Evolutionary conservation across 2,888 invertebrate genomes (phyloP).

Genomic region (Linnaemya vulpina): DNA sequence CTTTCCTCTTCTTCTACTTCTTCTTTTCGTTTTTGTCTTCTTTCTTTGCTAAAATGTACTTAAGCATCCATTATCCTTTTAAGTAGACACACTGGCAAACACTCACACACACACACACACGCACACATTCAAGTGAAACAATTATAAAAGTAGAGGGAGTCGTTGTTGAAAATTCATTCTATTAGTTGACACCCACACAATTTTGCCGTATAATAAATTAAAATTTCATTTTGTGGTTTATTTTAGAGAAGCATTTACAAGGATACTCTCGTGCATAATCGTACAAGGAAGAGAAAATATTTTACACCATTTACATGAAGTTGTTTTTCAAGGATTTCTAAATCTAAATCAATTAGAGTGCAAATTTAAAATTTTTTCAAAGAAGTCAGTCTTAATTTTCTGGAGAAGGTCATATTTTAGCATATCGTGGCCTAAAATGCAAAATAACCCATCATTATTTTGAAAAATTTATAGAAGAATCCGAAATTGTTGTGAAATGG

Average conservation of each 20-base stretch:
- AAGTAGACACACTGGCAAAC: constrained; percentile 47
- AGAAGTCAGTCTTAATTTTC: no score
- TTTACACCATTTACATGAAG: constrained; percentile 19
- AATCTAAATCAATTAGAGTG: no score
- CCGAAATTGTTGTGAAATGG: no score
- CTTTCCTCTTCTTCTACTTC: no score
- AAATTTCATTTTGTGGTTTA: constrained; percentile 65
- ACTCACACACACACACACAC: constrained; percentile 30
- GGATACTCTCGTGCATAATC: neutral
- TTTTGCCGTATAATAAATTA: constrained; percentile 67
- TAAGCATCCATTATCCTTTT: constrained; percentile 74
- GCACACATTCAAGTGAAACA: constrained; percentile 33
- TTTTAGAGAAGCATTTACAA: constrained; percentile 16
- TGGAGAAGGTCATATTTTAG: no score
- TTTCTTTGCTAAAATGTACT: constrained; percentile 61
- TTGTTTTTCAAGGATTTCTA: neutral
- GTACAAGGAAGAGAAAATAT: neutral
- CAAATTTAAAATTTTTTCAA: no score
- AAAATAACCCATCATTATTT: no score
- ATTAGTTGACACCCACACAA: constrained; percentile 70
- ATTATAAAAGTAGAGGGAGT: constrained; percentile 19
- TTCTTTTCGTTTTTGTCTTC: no score
- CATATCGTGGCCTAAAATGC: no score
- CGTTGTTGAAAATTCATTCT: constrained; percentile 59
- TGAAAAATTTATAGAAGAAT: no score